A percentile compares a stretch with the other conserved stretches of the same genome.
These are phyloP conservation scores for Athalia circularis DNA, from an alignment of 2,888 invertebrate genomes.

Conservation along the genomic window DNA sequence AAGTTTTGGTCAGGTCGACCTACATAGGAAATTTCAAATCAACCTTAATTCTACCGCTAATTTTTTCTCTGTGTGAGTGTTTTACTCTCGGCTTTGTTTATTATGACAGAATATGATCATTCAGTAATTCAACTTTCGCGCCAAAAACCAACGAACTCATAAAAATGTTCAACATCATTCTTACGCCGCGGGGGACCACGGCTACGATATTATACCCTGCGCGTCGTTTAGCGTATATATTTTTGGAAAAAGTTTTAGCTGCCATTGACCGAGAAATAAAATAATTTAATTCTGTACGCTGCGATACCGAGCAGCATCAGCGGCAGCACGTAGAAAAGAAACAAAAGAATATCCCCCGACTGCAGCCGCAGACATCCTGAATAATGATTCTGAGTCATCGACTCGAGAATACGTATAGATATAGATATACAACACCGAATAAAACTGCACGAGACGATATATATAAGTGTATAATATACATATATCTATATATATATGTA, in stretches of 20 bases:
- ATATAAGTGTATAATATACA: no score
- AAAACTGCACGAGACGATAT: neutral
- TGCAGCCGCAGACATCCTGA: neutral
- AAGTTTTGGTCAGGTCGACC: slow-evolving; percentile 30
- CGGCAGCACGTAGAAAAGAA: neutral
- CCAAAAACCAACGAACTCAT: neutral
- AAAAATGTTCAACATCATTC: no score
- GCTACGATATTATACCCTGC: neutral
- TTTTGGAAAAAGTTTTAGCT: slow-evolving; percentile 1
- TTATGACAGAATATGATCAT: neutral
- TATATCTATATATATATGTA: no score
- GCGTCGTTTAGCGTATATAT: neutral
- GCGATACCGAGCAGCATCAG: no score
- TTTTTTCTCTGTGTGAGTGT: neutral
- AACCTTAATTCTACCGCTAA: slow-evolving; percentile 23
- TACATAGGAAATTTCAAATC: slow-evolving; percentile 25
- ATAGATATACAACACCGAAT: neutral
- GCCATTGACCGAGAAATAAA: neutral
- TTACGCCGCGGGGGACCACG: no score
- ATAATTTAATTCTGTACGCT: no score
- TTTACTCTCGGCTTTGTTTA: neutral
- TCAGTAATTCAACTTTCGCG: slow-evolving; percentile 14
- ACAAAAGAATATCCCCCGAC: neutral
- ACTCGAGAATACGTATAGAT: neutral
- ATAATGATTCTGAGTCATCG: neutral